Conservation (phyloP, 1,140 invertebrate species). For the Lepidotrigona ventralis region DNA sequence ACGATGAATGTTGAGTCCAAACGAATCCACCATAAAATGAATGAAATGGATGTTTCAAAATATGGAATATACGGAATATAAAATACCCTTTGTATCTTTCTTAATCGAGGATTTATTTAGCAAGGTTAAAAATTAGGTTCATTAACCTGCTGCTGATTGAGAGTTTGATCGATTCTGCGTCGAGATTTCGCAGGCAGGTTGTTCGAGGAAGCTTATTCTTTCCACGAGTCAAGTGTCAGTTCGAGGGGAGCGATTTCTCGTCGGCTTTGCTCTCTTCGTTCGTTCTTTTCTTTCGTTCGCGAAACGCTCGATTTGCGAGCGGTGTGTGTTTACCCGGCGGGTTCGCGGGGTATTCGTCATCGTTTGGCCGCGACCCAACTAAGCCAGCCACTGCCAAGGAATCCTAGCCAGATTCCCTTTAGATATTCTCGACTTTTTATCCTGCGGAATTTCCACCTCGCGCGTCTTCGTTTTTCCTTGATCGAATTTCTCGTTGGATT, state of each 20-base stretch:
- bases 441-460: slow-evolving; percentile 49
- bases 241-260: not conserved
- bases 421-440: slow-evolving; percentile 65
- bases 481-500: slow-evolving; percentile 3
- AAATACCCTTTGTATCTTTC: no score
- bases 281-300: not conserved
- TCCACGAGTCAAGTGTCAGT: not conserved
- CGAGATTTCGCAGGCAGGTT: not conserved
- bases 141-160: rapidly evolving
- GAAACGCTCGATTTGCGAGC: slow-evolving; percentile 41
- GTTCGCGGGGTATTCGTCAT: slow-evolving; percentile 71
- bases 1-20: not conserved
- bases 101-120: no score
- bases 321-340: slow-evolving; percentile 53
- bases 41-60: no score
- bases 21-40: no score
- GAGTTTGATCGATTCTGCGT: not conserved
- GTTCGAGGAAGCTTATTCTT: not conserved
- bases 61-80: no score
- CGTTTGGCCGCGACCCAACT: slow-evolving; percentile 73
- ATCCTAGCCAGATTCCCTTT: slow-evolving; percentile 66
- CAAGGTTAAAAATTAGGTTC: not conserved
- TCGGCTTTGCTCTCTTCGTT: slow-evolving; percentile 11
- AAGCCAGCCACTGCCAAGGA: slow-evolving; percentile 71
- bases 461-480: slow-evolving; percentile 54